Evolutionary conservation across 1,140 invertebrate species (phyloP), one percentile per base, ranked within the genome.

Genomic region (Drosophila persimilis): DNA sequence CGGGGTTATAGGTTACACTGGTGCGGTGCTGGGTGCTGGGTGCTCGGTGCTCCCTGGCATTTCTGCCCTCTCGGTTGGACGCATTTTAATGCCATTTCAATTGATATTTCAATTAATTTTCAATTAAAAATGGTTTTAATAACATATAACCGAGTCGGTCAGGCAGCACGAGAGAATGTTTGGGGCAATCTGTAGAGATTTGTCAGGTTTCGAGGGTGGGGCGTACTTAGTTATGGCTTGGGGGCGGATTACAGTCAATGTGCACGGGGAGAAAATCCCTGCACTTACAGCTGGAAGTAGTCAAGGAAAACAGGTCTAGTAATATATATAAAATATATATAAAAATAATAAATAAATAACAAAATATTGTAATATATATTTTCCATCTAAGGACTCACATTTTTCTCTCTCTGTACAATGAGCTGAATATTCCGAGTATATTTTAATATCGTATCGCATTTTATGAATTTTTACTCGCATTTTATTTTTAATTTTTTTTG

Each of bases 31-130:
- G 11, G 0, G 9, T 5, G 35, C 20, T 20, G 20, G 20, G 20
- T 20, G 20, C 20, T 39, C 3, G 0, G 9, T 5, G 35, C 20
- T 9, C 11, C 35, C 13, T 39, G 35, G 35, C 35, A 39, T 39
- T 39, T 39, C 11, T 39, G 11, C 13, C 45, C 62, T 51, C 53
- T 44, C 54, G 59, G 57, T 46, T 48, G 44, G 57, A 61, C 58
- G 61, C 58, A 73, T 80, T 77, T 77, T 72, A 75, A 55, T 80
- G 66, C 77, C 77, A 72, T 61, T 81, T 73, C 78, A 81, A 81
- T 81, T 81, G 78, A 81, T 81, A 77, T 81, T 81, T 81, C 78
- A 81, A 81, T 81, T 81, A 81, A 81, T 81, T 81, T 81, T 81
- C 78, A 81, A 81, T 81, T 81, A 81, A 81, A 81, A 81, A 73